Conservation (phyloP, 2,113 vertebrate genomes). For the Cavia aperea region DNA sequence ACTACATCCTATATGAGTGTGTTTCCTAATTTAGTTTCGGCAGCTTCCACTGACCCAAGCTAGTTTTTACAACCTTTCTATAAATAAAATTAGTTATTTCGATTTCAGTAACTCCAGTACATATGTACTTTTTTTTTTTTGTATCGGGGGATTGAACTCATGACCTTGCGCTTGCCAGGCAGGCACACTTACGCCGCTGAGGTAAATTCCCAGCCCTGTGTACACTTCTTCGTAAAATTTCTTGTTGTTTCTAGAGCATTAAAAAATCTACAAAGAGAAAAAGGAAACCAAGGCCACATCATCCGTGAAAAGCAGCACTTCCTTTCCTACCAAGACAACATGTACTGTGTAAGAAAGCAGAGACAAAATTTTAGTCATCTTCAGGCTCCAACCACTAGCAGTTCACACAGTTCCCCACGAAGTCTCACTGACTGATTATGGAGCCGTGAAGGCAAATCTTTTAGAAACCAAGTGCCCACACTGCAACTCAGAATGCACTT, state of each 20-base stretch:
- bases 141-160: too few species aligned
- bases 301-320: background rate
- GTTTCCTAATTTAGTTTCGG: background rate
- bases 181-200: too few species aligned
- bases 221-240: background rate
- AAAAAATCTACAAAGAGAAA: background rate
- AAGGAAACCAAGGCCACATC: background rate
- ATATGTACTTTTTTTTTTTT: background rate
- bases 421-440: background rate
- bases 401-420: background rate
- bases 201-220: too few species aligned
- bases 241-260: background rate
- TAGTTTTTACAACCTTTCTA: background rate
- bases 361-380: background rate
- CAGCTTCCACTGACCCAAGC: background rate
- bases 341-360: background rate
- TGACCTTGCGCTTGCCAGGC: too few species aligned
- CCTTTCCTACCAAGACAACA: background rate
- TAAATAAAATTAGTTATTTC: background rate
- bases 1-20: background rate
- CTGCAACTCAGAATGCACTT: background rate
- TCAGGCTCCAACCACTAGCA: background rate
- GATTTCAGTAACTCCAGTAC: background rate
- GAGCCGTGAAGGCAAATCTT: background rate
- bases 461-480: background rate